Percentiles rank a stretch among this genome's conserved stretches.
phyloP scores from a whole-genome alignment of 2,797 vertebrate genomes.

The Chiroxiphia lanceolata region DNA sequence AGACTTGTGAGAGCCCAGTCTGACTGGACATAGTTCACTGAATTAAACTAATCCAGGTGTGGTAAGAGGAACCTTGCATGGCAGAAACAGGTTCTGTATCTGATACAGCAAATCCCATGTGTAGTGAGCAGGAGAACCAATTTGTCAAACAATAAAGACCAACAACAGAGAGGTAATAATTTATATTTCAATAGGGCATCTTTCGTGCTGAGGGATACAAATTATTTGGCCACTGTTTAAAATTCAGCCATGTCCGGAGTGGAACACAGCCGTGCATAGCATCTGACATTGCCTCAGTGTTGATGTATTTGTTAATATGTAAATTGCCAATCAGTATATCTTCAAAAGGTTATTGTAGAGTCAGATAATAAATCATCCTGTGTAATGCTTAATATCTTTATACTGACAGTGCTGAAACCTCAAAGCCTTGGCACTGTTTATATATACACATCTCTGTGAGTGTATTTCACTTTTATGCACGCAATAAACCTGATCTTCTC shows the following conservation, averaged over 20 bases:
- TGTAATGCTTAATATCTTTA: background rate
- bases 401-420: background rate
- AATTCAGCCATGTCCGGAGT: background rate
- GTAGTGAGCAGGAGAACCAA: background rate
- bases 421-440: background rate
- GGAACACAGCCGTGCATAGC: background rate
- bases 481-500: background rate
- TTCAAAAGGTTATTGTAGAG: constrained; percentile 11
- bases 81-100: background rate
- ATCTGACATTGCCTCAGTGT: background rate
- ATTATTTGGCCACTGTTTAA: background rate
- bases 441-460: background rate
- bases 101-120: background rate
- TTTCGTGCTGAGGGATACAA: constrained; percentile 1
- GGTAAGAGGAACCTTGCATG: background rate
- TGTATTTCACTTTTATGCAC: background rate
- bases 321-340: constrained; percentile 21
- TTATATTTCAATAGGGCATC: background rate
- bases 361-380: background rate
- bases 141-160: background rate
- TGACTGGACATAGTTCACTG: background rate
- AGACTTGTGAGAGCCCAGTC: background rate
- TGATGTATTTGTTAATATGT: constrained; percentile 36
- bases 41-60: background rate
- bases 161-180: background rate